phyloP scores from a whole-genome alignment of 2,113 vertebrate species.

The Butorides virescens region DNA sequence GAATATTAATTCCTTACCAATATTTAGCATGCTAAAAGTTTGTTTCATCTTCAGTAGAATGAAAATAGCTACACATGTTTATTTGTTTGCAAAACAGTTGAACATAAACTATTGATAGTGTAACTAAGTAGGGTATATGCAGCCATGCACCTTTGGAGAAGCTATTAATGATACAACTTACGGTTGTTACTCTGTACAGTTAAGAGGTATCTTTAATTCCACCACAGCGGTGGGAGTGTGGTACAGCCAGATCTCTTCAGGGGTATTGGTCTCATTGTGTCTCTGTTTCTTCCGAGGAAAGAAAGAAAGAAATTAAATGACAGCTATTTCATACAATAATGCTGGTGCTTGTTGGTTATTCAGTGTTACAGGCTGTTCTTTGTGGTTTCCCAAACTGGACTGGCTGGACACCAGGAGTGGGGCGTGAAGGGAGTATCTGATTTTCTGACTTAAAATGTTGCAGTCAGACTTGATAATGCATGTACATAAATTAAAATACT shows the following conservation, averaged over 20 bases:
- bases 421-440: neutral
- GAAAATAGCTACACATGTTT: neutral
- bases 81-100: neutral
- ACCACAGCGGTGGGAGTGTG: neutral
- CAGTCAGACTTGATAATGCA: neutral
- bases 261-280: neutral
- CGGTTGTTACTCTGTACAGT: neutral
- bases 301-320: neutral
- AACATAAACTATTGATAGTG: neutral
- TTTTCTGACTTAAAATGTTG: neutral
- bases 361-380: neutral
- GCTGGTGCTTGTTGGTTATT: neutral
- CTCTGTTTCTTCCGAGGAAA: neutral
- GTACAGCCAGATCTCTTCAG: neutral
- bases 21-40: neutral
- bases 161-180: neutral
- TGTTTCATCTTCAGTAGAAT: neutral
- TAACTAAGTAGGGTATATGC: neutral
- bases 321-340: neutral
- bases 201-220: neutral
- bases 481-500: neutral
- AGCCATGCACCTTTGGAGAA: neutral
- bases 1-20: neutral
- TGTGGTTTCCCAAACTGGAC: neutral
- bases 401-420: neutral